Evolutionary conservation across 2,888 invertebrate species (phyloP).

Genomic region (Lepas anatifera): DNA sequence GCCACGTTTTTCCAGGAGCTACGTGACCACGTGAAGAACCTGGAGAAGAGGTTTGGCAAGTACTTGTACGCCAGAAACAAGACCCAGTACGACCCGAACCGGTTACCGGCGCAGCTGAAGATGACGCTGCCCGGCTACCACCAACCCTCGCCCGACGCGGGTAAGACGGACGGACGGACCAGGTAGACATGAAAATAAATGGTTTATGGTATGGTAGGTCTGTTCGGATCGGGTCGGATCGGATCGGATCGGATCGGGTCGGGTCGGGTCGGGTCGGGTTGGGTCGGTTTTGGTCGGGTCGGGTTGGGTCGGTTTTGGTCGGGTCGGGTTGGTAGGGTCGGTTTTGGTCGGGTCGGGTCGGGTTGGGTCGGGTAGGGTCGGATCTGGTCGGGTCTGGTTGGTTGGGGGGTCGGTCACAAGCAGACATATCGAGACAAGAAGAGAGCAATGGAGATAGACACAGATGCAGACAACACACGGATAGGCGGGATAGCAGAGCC

Average conservation of each 20-base stretch:
- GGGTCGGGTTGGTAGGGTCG: constrained; percentile 4
- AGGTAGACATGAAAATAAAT: too few relatives aligned
- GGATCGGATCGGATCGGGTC: constrained; percentile 9
- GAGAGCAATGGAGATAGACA: too few relatives aligned
- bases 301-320: constrained; percentile 8
- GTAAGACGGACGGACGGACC: too few relatives aligned
- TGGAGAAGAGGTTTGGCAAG: constrained; percentile 54
- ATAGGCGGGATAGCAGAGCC: too few relatives aligned
- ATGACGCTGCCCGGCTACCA: background rate
- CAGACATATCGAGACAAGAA: too few relatives aligned
- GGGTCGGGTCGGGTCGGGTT: constrained; percentile 14
- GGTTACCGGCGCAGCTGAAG: background rate
- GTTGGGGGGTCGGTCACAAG: too few relatives aligned
- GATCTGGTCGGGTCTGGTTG: constrained; percentile 16
- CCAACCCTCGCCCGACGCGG: too few relatives aligned
- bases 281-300: constrained; percentile 11
- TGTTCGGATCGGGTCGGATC: constrained; percentile 7
- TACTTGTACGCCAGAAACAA: constrained; percentile 61
- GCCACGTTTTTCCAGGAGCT: constrained; percentile 46
- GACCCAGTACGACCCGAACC: constrained; percentile 50
- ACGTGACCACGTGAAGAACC: constrained; percentile 57
- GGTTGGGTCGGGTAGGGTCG: constrained; percentile 13
- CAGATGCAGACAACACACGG: too few relatives aligned
- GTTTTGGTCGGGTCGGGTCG: constrained; percentile 16
- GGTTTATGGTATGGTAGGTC: too few relatives aligned